Base-by-base conservation (phyloP, 2,888 invertebrate genomes). In the Calameuta idolon region DNA sequence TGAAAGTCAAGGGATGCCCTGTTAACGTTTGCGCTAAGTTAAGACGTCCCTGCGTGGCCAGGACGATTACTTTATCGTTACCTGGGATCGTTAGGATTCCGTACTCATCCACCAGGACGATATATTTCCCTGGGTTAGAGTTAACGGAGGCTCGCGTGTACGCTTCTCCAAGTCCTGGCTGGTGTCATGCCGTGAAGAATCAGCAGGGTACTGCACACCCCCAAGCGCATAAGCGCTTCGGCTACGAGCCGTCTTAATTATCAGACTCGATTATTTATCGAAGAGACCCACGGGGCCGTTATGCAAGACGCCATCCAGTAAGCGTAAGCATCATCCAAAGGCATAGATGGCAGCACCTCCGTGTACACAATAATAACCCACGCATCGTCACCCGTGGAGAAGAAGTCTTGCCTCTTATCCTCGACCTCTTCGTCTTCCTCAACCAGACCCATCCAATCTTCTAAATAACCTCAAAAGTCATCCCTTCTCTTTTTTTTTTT, bases 121-220 rank as follows among this genome's bases (percentile, higher is more conserved):
- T 71, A 71, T 71, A 71, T 34, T 33, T 71, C 71, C 31, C 71
- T 23, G 31, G 30, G 71, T 71, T 71, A 34, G 71, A 40, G 73
- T 75, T 71, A 75, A 74, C 69, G n/a, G 74, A 69, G 76, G 76
- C 83, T 89, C 83, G 89, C 88, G 87, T 88, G 88, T 88, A 85
- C 83, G 82, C 82, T 80, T 82, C 83, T 81, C 83, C 81, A 83
- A 82, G 83, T 78, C 69, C 74, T 55, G 55, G 55, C 77, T 81
- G 86, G 80, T 88, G 87, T 87, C 89, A 87, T 85, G 88, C 86
- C 82, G 88, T 81, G 88, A 85, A 71, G 83, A 85, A 85, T 82
- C 89, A 88, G 89, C 88, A 84, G 75, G 89, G 86, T 86, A 85
- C 83, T 85, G 83, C 78, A 83, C 82, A 85, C 85, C 81, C 84